These are phyloP conservation scores for Dioctria rufipes DNA, from an alignment of 2,888 invertebrate species.

Conservation along the genomic window DNA sequence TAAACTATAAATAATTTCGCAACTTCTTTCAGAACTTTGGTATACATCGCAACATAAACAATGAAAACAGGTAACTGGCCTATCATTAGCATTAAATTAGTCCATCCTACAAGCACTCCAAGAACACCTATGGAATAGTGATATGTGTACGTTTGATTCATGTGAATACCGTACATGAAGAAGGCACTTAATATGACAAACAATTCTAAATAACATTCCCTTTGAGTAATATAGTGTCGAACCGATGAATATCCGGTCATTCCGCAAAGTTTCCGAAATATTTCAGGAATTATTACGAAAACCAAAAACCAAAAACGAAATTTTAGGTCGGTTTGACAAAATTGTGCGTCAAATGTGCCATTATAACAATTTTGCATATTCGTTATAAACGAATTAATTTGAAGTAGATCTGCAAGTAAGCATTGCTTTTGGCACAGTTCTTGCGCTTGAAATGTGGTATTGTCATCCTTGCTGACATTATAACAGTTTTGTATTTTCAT, in stretches of 20 bases:
- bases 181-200: conserved; percentile 88
- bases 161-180: conserved; percentile 86
- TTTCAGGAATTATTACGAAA: conserved; percentile 84
- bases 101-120: conserved; percentile 89
- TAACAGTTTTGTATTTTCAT: conserved; percentile 79
- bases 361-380: no score
- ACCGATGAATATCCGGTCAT: conserved; percentile 87
- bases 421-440: no score
- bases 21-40: conserved; percentile 89
- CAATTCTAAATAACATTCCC: conserved; percentile 89
- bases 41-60: conserved; percentile 92
- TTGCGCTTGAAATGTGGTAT: no score
- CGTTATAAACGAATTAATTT: no score
- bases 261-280: conserved; percentile 85
- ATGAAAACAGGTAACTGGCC: conserved; percentile 91
- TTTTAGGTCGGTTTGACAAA: no score
- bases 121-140: conserved; percentile 91
- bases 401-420: no score
- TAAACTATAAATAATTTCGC: conserved; percentile 88
- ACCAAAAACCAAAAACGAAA: conserved; percentile 81
- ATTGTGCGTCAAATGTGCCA: no score
- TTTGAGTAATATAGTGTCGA: conserved; percentile 86
- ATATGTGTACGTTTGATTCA: conserved; percentile 84
- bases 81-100: conserved; percentile 91
- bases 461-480: no score